Percentiles rank a stretch among this genome's conserved stretches.
Conservation (phyloP, 2,797 vertebrate species). For the Masticophis lateralis region DNA sequence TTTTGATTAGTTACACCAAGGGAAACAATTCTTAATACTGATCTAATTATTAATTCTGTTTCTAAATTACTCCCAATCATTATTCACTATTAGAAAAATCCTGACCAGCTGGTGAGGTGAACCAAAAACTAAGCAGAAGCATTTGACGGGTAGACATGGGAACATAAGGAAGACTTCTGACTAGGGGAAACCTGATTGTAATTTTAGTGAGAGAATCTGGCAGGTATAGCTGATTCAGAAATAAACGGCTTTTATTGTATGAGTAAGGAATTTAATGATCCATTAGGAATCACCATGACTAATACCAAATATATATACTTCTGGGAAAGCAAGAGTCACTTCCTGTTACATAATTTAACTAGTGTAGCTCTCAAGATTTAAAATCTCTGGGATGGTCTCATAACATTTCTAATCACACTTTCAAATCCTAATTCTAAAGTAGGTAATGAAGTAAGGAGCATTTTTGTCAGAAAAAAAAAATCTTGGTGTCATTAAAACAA, state of each 20-base stretch:
- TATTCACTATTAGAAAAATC: neutral
- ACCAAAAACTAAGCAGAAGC: neutral
- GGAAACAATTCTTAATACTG: neutral
- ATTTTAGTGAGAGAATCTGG: neutral
- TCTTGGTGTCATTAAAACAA: neutral
- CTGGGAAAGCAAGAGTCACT: neutral
- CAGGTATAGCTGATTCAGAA: neutral
- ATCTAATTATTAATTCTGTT: neutral
- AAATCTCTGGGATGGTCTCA: neutral
- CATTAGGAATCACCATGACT: neutral
- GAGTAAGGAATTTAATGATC: neutral
- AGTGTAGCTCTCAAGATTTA: neutral
- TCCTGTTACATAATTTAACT: neutral
- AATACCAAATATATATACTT: neutral
- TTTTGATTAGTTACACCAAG: neutral
- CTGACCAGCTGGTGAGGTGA: neutral
- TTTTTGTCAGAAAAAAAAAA: neutral
- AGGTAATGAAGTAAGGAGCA: neutral
- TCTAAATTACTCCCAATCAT: neutral
- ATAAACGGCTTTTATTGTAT: neutral
- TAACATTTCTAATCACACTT: constrained; percentile 17
- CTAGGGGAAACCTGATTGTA: neutral
- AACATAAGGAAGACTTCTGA: neutral
- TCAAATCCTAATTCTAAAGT: neutral
- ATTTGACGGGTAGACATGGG: neutral